Evolutionary conservation across 2,797 vertebrate genomes (phyloP), one percentile per base, ranked within the genome.

Genomic region (Spinus olivaceus): DNA sequence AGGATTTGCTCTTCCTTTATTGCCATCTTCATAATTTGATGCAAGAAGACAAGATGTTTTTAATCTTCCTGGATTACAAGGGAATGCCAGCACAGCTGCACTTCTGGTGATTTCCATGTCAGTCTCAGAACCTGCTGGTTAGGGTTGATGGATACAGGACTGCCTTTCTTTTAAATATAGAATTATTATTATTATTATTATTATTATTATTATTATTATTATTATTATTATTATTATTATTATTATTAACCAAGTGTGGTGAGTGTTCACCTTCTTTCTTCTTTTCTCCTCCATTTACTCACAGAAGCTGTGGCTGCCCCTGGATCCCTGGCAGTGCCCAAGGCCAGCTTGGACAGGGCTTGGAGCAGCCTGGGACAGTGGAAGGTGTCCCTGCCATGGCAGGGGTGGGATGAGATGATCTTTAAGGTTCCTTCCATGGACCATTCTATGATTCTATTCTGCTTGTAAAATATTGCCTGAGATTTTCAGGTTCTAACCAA

Each of bases 301-400:
- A 54, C 37, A 65, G 76, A 59, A 49, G 13, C 41, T 69, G 54
- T 14, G 70, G 27, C 8, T 63, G 19, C 49, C 22, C 22, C 63
- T 35, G 54, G 20, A 25, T 22, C 27, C 41, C 56, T 69, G 78
- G 42, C 0, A 56, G 9, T n/a, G 32, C 0, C 49, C 86, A 21
- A 25, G 35, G 28, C n/a, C 59, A 24, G 66, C 18, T 0, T 74
- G 63, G 41, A 67, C 0, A 0, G 25, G 14, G 32, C 39, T 61
- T n/a, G 54, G 50, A 82, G 21, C n/a, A 13, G 0, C 21, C 44
- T 57, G 57, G 44, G 37, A 17, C 0, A 25, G 20, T 14, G 57
- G 44, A 1, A 82, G 14, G 0, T 70, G 47, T 35, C 25, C 37
- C 71, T 70, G 64, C 20, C 37, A 30, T 33, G 64, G 20, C 23